Percentiles rank a stretch among this genome's conserved stretches.
These are phyloP conservation scores for Drosophila bunnanda DNA, from an alignment of 2,888 invertebrate genomes.

Conservation along the genomic window DNA sequence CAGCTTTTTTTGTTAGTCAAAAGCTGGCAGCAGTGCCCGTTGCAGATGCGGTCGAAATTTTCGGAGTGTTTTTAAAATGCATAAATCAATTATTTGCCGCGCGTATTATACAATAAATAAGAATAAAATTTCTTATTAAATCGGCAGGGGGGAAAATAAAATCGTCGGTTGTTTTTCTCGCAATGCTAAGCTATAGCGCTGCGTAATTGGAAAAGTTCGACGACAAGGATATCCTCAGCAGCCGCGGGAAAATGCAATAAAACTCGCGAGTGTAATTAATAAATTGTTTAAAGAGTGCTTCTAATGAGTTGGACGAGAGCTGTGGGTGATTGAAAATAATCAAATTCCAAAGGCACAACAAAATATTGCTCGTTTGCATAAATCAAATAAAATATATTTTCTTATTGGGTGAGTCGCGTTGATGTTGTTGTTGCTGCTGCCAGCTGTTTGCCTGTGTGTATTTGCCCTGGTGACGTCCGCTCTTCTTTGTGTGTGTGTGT, in stretches of 20 bases:
- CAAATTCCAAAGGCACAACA: conserved; percentile 4
- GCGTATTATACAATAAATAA: conserved; percentile 22
- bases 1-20: too few species aligned
- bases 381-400: conserved; percentile 57
- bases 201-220: background rate
- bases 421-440: conserved; percentile 46
- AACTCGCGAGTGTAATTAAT: conserved; percentile 19
- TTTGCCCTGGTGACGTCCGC: conserved; percentile 46
- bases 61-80: conserved; percentile 32
- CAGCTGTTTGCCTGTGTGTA: conserved; percentile 68
- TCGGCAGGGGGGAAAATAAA: background rate
- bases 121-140: too few species aligned
- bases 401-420: conserved; percentile 54
- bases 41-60: conserved; percentile 37
- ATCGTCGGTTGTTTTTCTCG: background rate
- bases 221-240: conserved; percentile 25
- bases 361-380: conserved; percentile 41
- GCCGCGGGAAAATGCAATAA: conserved; percentile 28
- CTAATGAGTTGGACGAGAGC: conserved; percentile 22
- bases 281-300: conserved; percentile 22
- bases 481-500: conserved; percentile 23
- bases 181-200: background rate
- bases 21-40: too few species aligned
- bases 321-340: conserved; percentile 32
- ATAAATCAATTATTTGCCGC: conserved; percentile 8